Evolutionary conservation across 2,888 invertebrate species (phyloP), one percentile per base, ranked within the genome.

Genomic region (Exephanes ischioxanthus): DNA sequence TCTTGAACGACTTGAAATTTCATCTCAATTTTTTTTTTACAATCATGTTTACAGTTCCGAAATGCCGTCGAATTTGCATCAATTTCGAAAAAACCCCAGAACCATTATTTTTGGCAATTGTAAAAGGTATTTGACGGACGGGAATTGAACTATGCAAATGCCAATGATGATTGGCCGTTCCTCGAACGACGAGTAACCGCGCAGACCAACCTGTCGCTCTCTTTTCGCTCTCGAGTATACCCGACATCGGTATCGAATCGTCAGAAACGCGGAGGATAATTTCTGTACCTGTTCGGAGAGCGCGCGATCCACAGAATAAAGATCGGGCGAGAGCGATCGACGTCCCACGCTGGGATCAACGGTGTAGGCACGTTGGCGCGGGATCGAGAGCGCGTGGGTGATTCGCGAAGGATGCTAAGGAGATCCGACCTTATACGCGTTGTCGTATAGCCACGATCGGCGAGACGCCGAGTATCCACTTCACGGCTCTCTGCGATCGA

Each of bases 381-480:
- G 70, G 68, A 80, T 80, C 48, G 63, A 83, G 80, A 80, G 73
- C 51, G 90, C 91, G 91, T 92, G 91, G 91, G 91, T 91, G 91
- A 91, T 90, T 88, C 84, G 87, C 89, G 88, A 88, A 89, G 88
- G 87, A 89, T 90, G 89, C 88, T 88, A 89, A 89, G 83, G 87
- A 87, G 89, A 90, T 89, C 88, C 89, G 87, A 90, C 90, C 89
- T 90, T 90, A 90, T 91, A 88, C 86, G 90, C 58, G 58, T 14
- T 3, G 58, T 58, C 22, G 58, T 58, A 4, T 9, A 11, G 58
- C 58, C 1, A 19, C 22, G 58, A 58, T 58, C 58, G 22, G 58
- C 22, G 22, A 58, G 58, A 26, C 68, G 14, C 30, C 26, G 7
- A 71, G 33, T n/a, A 71, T 30, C 48, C 11, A 48, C 14, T 6